Base-by-base conservation (phyloP, 2,888 invertebrate species). In the Sphaerophoria rueppellii region DNA sequence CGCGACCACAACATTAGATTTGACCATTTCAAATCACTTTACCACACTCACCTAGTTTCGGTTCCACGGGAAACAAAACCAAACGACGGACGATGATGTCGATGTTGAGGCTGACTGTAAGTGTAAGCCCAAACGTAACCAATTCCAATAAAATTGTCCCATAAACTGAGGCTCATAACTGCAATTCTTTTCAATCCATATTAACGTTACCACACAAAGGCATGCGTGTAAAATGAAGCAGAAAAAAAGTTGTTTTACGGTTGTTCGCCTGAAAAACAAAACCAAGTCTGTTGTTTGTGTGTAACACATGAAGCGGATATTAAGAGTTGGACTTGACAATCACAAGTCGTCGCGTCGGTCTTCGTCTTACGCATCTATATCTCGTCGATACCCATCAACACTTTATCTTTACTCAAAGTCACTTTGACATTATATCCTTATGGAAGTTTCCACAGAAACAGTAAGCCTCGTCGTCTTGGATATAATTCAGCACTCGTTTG, bases 11-110 rank as follows among this genome's bases (percentile, higher is more conserved):
- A 58, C 76, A 76, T 40, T 40, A 11, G 80, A 80, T 60, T 43
- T 70, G 63, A 48, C 52, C 60, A 72, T 80, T 69, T 73, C 57
- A 73, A 77, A 81, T 73, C 81, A 63, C 55, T 63, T 73, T 73
- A 73, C 81, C 70, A 69, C 69, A 52, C 70, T 85, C 85, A 85
- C 85, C 85, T 85, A 85, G 85, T 73, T 81, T 81, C 69, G 57
- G 69, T 77, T 81, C 81, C 70, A 74, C 81, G 72, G 76, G 81
- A 85, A 80, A 70, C 85, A 81, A 71, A 24, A 24, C 24, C 24
- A 24, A 24, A 24, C 24, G 24, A 24, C 24, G 24, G 24, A 24
- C 24, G 24, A 24, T 24, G 24, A 24, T 24, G 24, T 24, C 24
- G 24, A 24, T n/a, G n/a, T n/a, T n/a, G n/a, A n/a, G n/a, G n/a